Evolutionary conservation across 2,797 vertebrate genomes (phyloP).

Genomic region (Pseudocheirus occidentalis): DNA sequence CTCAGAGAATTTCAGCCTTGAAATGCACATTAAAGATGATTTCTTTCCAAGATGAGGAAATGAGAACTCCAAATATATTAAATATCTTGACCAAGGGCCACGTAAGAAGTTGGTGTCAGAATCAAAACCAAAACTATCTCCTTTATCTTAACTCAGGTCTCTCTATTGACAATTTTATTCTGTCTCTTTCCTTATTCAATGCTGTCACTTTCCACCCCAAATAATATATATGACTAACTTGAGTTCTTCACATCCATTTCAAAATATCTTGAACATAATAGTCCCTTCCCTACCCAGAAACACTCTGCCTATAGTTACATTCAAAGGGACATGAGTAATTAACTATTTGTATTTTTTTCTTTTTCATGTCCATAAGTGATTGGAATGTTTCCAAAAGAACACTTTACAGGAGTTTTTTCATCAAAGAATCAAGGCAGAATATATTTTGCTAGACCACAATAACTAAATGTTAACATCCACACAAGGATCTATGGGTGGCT

Average conservation of each 20-base stretch:
- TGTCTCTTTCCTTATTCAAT: background rate
- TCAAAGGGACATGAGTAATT: background rate
- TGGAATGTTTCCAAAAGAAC: background rate
- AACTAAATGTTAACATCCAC: background rate
- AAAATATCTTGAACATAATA: background rate
- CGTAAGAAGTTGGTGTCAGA: background rate
- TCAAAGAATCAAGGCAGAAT: slow-evolving; percentile 11
- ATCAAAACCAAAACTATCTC: background rate
- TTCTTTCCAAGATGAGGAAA: background rate
- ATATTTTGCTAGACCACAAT: background rate
- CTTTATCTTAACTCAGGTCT: background rate
- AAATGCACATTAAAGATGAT: background rate
- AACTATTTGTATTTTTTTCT: background rate
- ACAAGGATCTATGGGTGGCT: background rate
- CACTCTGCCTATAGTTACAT: background rate
- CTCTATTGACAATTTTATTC: background rate
- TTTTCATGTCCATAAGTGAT: slow-evolving; percentile 11
- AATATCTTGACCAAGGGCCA: background rate
- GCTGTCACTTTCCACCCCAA: background rate
- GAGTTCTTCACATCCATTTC: background rate
- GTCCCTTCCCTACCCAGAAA: background rate
- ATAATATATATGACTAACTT: background rate
- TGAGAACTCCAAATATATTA: background rate
- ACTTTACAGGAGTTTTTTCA: background rate
- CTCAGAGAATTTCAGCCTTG: background rate